A percentile compares a stretch with the other conserved stretches of the same genome.
Evolutionary conservation across 2,888 invertebrate species (phyloP).

Genomic region (Strigamia transsilvanica): DNA sequence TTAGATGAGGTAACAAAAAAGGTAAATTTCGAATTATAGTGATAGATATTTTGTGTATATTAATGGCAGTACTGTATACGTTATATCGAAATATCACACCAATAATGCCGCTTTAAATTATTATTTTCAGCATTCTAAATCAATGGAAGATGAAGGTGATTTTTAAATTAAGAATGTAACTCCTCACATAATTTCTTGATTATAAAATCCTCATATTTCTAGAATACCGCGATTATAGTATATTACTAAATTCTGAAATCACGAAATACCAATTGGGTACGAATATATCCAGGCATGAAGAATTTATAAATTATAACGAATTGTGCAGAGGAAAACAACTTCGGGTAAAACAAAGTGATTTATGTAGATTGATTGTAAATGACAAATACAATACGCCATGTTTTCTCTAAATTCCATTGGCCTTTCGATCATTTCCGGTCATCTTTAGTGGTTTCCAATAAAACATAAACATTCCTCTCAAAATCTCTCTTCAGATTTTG

Average conservation of each 20-base stretch:
- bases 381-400: too few species aligned
- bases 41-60: too few species aligned
- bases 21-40: background rate
- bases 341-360: slow-evolving; percentile 53
- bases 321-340: slow-evolving; percentile 55
- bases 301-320: slow-evolving; percentile 53
- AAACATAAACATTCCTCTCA: too few species aligned
- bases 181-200: background rate
- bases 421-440: too few species aligned
- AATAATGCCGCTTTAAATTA: background rate
- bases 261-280: slow-evolving; percentile 13
- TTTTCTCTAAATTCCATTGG: too few species aligned
- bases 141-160: background rate
- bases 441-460: too few species aligned
- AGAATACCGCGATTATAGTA: background rate
- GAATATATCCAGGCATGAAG: background rate
- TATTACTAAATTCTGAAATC: too few species aligned
- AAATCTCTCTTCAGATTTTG: too few species aligned
- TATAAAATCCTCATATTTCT: background rate
- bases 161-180: background rate
- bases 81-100: too few species aligned
- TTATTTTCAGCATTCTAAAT: background rate
- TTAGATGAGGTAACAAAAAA: background rate
- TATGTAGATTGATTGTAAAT: too few species aligned
- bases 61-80: too few species aligned